These are phyloP conservation scores for Chionoecetes opilio DNA, from an alignment of 1,140 invertebrate species.

Conservation along the genomic window DNA sequence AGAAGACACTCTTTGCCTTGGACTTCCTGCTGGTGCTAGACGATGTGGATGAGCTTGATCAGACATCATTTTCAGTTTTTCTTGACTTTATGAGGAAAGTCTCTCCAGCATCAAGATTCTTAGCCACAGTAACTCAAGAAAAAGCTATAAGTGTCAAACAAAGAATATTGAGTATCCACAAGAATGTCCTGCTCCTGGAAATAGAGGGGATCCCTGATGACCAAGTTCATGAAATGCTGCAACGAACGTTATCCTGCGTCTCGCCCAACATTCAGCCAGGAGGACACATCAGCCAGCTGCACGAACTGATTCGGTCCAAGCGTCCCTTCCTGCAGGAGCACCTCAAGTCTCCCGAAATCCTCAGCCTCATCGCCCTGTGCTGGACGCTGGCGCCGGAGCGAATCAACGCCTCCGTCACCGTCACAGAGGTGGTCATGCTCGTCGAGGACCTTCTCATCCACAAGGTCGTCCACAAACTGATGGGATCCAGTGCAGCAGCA, in stretches of 20 bases:
- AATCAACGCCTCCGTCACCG: constrained; percentile 61
- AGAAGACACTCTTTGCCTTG: constrained; percentile 50
- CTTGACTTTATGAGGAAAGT: constrained; percentile 60
- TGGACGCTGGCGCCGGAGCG: constrained; percentile 51
- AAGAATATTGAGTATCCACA: constrained; percentile 32
- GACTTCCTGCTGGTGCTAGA: constrained; percentile 64
- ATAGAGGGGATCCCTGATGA: constrained; percentile 70
- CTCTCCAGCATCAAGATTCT: constrained; percentile 50
- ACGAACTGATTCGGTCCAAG: constrained; percentile 55
- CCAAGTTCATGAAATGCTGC: constrained; percentile 43
- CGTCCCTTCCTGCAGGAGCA: constrained; percentile 65
- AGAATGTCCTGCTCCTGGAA: constrained; percentile 51
- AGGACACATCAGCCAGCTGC: constrained; percentile 21
- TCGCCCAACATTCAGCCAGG: neutral
- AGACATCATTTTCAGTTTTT: constrained; percentile 45
- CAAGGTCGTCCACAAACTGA: constrained; percentile 57
- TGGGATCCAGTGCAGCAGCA: neutral
- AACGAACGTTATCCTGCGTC: constrained; percentile 29
- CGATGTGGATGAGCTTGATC: constrained; percentile 55
- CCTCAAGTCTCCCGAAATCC: constrained; percentile 68
- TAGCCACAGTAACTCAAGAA: constrained; percentile 60
- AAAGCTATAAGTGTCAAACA: constrained; percentile 43
- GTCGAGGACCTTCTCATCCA: constrained; percentile 66
- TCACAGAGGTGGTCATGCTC: constrained; percentile 69
- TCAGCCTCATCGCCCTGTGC: constrained; percentile 56